phyloP scores from a whole-genome alignment of 2,888 invertebrate species.

The Junonia oenone region DNA sequence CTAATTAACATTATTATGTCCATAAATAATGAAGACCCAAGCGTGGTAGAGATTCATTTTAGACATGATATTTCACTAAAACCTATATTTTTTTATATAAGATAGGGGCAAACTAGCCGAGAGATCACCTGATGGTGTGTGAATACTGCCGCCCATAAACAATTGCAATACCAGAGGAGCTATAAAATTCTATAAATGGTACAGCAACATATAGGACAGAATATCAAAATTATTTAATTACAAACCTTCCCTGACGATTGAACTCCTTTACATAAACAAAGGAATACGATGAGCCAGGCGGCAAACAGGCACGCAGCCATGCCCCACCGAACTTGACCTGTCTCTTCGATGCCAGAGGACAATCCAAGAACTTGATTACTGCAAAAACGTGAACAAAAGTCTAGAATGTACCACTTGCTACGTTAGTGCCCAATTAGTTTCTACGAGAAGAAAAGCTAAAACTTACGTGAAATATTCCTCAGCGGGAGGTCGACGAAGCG shows the following conservation, averaged over 20 bases:
- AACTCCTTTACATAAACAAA: slow-evolving; percentile 88
- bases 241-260: slow-evolving; percentile 87
- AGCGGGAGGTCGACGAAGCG: slow-evolving; percentile 82
- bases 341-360: slow-evolving; percentile 86
- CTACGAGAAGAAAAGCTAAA: neutral
- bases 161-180: too few species aligned
- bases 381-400: slow-evolving; percentile 31
- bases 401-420: neutral
- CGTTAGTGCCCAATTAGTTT: too few species aligned
- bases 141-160: too few species aligned
- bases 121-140: too few species aligned
- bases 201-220: too few species aligned
- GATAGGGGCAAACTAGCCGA: too few species aligned
- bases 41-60: too few species aligned
- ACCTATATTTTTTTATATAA: too few species aligned
- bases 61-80: too few species aligned
- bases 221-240: neutral
- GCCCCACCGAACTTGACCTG: slow-evolving; percentile 82
- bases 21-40: too few species aligned
- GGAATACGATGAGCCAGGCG: slow-evolving; percentile 89
- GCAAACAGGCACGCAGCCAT: slow-evolving; percentile 86
- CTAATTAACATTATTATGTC: too few species aligned
- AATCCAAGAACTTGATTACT: slow-evolving; percentile 83
- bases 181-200: too few species aligned
- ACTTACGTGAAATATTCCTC: slow-evolving; percentile 87